Evolutionary conservation across 2,888 invertebrate genomes (phyloP).

Genomic region (Aporophyla nigra): DNA sequence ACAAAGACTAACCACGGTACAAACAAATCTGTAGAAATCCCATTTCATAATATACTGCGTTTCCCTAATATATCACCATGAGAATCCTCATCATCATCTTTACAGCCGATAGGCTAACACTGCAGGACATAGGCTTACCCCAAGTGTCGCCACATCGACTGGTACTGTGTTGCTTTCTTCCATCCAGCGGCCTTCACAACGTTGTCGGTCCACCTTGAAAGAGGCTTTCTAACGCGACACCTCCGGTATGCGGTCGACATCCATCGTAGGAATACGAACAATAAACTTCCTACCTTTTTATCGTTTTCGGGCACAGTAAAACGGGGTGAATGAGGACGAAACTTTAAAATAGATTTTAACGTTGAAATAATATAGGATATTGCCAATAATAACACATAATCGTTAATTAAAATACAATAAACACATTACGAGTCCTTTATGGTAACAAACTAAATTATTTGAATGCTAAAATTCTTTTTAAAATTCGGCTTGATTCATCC

Average conservation of each 20-base stretch:
- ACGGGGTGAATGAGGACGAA: not conserved
- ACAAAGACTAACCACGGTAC: constrained; percentile 7
- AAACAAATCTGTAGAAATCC: constrained; percentile 14
- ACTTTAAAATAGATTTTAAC: too few relatives aligned
- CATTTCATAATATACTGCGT: not conserved
- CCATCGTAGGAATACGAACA: not conserved
- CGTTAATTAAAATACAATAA: too few relatives aligned
- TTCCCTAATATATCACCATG: not conserved
- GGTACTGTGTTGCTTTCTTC: not conserved
- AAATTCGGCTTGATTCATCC: too few relatives aligned
- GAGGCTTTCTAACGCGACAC: not conserved
- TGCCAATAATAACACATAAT: too few relatives aligned
- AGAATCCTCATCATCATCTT: not conserved
- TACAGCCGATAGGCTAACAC: too few relatives aligned
- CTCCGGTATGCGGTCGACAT: not conserved
- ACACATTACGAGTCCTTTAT: too few relatives aligned
- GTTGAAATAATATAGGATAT: too few relatives aligned
- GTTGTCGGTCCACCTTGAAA: not conserved
- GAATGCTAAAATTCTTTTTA: too few relatives aligned
- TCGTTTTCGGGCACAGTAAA: not conserved
- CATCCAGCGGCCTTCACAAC: not conserved
- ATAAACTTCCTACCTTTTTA: not conserved
- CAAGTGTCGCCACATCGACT: not conserved
- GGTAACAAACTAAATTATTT: too few relatives aligned
- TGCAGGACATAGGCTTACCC: not conserved